Percentiles rank a stretch among this genome's conserved stretches.
Evolutionary conservation across 2,797 vertebrate genomes (phyloP).

Genomic region (Champsocephalus esox): DNA sequence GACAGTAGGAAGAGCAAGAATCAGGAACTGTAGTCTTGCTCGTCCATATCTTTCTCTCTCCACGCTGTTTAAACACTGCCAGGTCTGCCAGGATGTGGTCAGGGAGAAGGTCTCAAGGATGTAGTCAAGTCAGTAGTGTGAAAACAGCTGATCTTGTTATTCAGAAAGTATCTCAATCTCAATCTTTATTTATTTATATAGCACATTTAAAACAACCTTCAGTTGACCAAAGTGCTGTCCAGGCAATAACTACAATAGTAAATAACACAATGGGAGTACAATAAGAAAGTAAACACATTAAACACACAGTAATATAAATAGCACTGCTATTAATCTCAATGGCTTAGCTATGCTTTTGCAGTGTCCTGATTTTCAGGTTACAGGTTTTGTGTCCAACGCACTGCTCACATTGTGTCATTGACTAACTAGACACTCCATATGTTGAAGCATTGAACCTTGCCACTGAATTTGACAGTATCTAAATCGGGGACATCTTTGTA

Average conservation of each 20-base stretch:
- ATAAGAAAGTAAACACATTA: neutral
- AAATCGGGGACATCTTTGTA: conserved; percentile 69
- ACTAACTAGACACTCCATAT: conserved; percentile 1
- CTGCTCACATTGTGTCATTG: conserved; percentile 7
- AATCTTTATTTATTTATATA: no score
- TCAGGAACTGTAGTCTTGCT: conserved; percentile 64
- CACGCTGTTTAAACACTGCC: conserved; percentile 49
- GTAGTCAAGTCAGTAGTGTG: conserved; percentile 25
- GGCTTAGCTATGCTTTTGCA: neutral
- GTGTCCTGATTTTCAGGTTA: neutral
- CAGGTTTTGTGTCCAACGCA: neutral
- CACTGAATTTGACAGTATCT: conserved; percentile 50
- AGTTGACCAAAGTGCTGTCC: no score
- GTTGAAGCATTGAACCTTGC: conserved; percentile 34
- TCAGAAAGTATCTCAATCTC: neutral
- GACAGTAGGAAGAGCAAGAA: conserved; percentile 64
- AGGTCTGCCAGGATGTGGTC: conserved; percentile 58
- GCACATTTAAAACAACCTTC: no score
- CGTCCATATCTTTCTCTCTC: conserved; percentile 37
- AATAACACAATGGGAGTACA: no score
- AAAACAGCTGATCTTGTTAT: neutral
- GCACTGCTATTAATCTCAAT: neutral
- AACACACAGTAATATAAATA: neutral
- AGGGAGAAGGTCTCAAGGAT: conserved; percentile 33
- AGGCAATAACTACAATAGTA: no score